Evolutionary conservation across 2,113 vertebrate genomes (phyloP), one percentile per base, ranked within the genome.

Genomic region (Hipposideros armiger): DNA sequence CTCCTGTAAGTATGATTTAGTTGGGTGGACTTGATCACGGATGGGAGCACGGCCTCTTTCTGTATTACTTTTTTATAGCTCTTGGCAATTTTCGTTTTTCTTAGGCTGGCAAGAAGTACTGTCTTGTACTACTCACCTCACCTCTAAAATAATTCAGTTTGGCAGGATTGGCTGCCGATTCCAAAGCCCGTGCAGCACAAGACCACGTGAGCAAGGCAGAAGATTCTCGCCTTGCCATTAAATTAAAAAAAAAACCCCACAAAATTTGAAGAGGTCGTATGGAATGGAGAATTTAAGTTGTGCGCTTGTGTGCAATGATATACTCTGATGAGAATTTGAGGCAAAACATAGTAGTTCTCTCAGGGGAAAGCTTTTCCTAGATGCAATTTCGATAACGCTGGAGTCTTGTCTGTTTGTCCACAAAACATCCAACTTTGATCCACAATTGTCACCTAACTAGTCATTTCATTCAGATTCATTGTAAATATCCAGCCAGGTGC

Each of bases 1-100:
- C 92, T 95, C 13, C 69, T 82, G 96, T 98, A 69, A 98, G 95
- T 97, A 90, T 32, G 95, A 97, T 95, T 96, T 96, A 87, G 30
- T 95, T 76, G 97, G 90, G 97, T 83, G 96, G 42, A 64, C 47
- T 77, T 96, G 4, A 92, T 92, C 80, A 91, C 4, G 22, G 60
- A 91, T 80, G 62, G 93, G 97, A 98, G 98, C 98, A 98, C 97
- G 97, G 97, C 86, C 95, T 95, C 96, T 98, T 98, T 96, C 95
- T 97, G 94, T 93, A 45, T 91, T 52, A 86, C 52, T 78, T 87
- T 36, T 74, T 87, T 36, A 30, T 14, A 40, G 42, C 8, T 76
- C 47, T 17, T 7, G 70, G 58, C 40, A 30, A 74, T 24, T 36
- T 24, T 42, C 16, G 19, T 67, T 54, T 62, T 58, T 78, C 62